Base-by-base conservation (phyloP, 2,888 invertebrate species). In the Scaptomyza tumidula region DNA sequence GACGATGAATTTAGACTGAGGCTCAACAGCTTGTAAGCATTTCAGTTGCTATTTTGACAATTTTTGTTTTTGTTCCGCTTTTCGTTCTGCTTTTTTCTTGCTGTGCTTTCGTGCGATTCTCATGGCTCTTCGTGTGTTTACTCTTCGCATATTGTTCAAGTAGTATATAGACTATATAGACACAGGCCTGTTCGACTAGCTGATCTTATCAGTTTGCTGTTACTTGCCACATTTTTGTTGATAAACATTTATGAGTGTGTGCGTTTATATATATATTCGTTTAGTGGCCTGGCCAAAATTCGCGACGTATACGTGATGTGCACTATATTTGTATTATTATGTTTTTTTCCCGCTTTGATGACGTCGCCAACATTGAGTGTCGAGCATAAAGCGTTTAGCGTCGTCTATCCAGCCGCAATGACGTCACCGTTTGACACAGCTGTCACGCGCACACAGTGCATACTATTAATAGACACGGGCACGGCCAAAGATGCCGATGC, bases 1-100 rank as follows among this genome's bases (percentile, higher is more conserved):
- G 78, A 67, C 80, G 85, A 76, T 78, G 79, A 88, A 86, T 84
- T 84, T 84, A 77, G 86, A 86, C 85, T 86, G 88, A 88, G 76
- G 73, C 73, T 77, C 82, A 86, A 65, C 80, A 80, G 78, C 84
- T 83, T 70, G 83, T 66, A 75, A 83, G 79, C 74, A 84, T 73
- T 71, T 72, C 71, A 62, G 59, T 72, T 77, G 73, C 78, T 82
- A 82, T 86, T 74, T 85, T 85, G 72, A 82, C 83, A 84, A 88
- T 60, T 62, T 79, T 81, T 78, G 75, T 75, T 77, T 79, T 67
- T 75, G 68, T 79, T 69, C 66, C 71, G 81, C 78, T 71, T 69
- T 73, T 77, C 78, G 69, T 84, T 83, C 80, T 50, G 50, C 50
- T 35, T 50, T 50, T 50, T 80, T 70, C 39, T 86, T 88, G 78